Evolutionary conservation across 2,797 vertebrate species (phyloP).

Genomic region (Diplodus sargus): DNA sequence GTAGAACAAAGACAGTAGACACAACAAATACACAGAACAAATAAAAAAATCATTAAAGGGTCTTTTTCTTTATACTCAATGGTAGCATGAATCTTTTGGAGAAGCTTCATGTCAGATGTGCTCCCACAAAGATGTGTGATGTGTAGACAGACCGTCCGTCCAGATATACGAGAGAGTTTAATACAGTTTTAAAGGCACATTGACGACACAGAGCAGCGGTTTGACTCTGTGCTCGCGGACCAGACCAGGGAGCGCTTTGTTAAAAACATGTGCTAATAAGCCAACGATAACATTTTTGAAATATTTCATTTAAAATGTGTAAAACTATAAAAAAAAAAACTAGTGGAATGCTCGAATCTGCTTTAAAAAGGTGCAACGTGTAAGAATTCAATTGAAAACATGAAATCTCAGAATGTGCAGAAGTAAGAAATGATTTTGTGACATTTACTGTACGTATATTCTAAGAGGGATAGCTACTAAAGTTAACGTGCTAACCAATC

Average conservation of each 20-base stretch:
- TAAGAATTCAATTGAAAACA: too few relatives aligned
- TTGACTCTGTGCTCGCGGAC: slow-evolving; percentile 3
- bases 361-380: too few relatives aligned
- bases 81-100: slow-evolving; percentile 10
- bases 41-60: slow-evolving; percentile 25
- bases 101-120: slow-evolving; percentile 21
- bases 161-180: slow-evolving; percentile 31
- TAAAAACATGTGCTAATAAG: slow-evolving; percentile 48
- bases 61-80: slow-evolving; percentile 33
- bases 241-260: slow-evolving; percentile 23
- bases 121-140: slow-evolving; percentile 18
- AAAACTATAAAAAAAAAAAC: neutral
- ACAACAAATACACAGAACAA: slow-evolving; percentile 49
- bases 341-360: neutral
- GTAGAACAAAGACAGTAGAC: slow-evolving; percentile 37
- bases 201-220: slow-evolving; percentile 7
- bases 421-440: too few relatives aligned
- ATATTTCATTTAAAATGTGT: neutral
- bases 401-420: too few relatives aligned
- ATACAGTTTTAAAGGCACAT: slow-evolving; percentile 25
- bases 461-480: too few relatives aligned
- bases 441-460: too few relatives aligned
- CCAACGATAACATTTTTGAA: slow-evolving; percentile 5
- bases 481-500: too few relatives aligned
- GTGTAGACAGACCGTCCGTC: slow-evolving; percentile 13